Percentiles rank a stretch among this genome's conserved stretches.
phyloP scores from a whole-genome alignment of 2,113 vertebrate genomes.

The Oncorhynchus keta region DNA sequence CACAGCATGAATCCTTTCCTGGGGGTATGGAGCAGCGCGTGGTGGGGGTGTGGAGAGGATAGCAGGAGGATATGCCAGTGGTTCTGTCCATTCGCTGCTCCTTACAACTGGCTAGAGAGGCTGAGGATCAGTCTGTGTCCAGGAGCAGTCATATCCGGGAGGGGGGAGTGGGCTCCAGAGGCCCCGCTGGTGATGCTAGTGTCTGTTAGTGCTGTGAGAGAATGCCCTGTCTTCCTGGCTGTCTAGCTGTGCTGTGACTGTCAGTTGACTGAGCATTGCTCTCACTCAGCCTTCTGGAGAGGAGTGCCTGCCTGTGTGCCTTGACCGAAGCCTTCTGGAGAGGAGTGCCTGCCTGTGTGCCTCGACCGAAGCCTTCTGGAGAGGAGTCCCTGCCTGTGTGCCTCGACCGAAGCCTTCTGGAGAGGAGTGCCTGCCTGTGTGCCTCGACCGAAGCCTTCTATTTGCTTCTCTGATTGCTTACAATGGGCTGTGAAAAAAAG shows the following conservation, averaged over 20 bases:
- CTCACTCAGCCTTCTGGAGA: constrained; percentile 62
- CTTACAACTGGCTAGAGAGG: constrained; percentile 37
- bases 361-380: constrained; percentile 65
- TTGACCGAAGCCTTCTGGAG: no score
- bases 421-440: constrained; percentile 61
- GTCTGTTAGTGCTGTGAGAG: constrained; percentile 49
- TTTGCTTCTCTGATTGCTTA: constrained; percentile 76
- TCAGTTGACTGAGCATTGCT: constrained; percentile 70
- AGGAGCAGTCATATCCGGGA: constrained; percentile 52
- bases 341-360: constrained; percentile 60
- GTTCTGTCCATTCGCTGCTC: constrained; percentile 63
- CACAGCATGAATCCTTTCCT: constrained; percentile 33
- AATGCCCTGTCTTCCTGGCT: constrained; percentile 56
- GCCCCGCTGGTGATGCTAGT: constrained; percentile 48
- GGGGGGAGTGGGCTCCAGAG: constrained; percentile 44
- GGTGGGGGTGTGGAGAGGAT: constrained; percentile 40
- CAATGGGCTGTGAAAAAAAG: constrained; percentile 71
- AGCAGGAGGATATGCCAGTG: constrained; percentile 36
- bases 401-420: constrained; percentile 57
- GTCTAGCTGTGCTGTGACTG: constrained; percentile 42
- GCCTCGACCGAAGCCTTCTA: constrained; percentile 65
- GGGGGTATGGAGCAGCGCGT: constrained; percentile 24
- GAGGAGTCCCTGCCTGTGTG: constrained; percentile 61
- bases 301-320: constrained; percentile 59
- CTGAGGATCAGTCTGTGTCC: constrained; percentile 42